Evolutionary conservation across 30 jellyfish, hydroid and myxozoan genomes (phyloP), one percentile per base, ranked within the genome.

Genomic region (Hydractinia echinata): DNA sequence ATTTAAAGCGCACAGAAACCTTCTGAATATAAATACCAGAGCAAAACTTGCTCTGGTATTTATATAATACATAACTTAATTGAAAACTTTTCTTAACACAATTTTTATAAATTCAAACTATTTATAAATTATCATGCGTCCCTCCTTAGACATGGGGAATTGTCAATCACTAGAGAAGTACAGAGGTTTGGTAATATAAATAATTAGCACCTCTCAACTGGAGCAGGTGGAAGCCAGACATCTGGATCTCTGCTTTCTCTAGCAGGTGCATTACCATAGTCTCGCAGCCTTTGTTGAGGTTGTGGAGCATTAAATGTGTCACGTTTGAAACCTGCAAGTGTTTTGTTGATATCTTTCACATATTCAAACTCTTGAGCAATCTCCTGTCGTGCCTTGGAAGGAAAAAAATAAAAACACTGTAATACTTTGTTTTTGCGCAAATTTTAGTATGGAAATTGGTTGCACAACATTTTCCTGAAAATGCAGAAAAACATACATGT

Each of bases 151-250:
- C 44, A 30, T 30, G 44, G 44, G 44, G 44, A 30, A 30, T 30
- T 30, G 44, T 30, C 44, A 30, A 30, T 30, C 44, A 30, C 44
- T 30, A 30, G 2, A 30, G n/a, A 30, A 7, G 7, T 9, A 8
- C 4, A 19, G 18, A 10, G 10, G 0, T 50, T 8, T 6, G 73
- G 0, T 72, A 14, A 20, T 19, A 50, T 8, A 6, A 10, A 72
- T 60, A 54, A 19, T 0, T 13, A 19, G 10, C 84, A 86, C 74
- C 97, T 77, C 55, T 91, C 97, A 39, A 91, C 95, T 55, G 97
- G 97, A 19, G 97, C 85, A n/a, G 97, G 97, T 68, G 97, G 97
- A 7, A 96, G 91, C 97, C 97, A 91, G 13, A 91, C 96, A 91
- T 91, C 97, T 6, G 97, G 97, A 67, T 91, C 97, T 73, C 97